Base-by-base conservation (phyloP, 2,113 vertebrate species). In the Sorex fumeus region DNA sequence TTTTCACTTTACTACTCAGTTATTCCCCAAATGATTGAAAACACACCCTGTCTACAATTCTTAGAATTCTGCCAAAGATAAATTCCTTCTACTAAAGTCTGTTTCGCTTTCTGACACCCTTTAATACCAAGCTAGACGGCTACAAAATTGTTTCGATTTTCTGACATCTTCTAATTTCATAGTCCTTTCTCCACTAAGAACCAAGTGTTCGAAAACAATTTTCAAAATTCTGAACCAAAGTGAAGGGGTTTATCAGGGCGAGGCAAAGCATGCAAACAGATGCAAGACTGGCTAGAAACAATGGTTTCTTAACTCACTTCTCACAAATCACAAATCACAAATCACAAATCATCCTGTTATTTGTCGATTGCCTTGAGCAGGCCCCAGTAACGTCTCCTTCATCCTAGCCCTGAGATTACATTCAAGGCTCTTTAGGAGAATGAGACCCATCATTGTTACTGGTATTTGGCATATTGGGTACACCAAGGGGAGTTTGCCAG, bases 81-180 rank as follows among this genome's bases (percentile, higher is more conserved):
- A 87, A 75, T 40, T 75, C 28, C 77, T 75, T 50, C 75, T 43
- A 66, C n/a, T 40, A 9, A 50, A 71, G 2, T 50, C 9, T 60
- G 23, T 45, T 66, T 70, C 16, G 36, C 12, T 76, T 36, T 76
- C 79, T 70, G 32, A 45, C 5, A 6, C 45, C 69, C 50, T 67
- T 36, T 60, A 89, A 90, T n/a, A 43, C 19, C 43, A 74, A 88
- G 69, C 88, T 32, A 86, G 16, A 71, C 23, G 15, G 19, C 19
- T 53, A 80, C 36, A 71, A 84, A 84, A 70, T 71, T 50, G n/a
- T 74, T 72, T 74, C 64, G 45, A 66, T 78, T 74, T 27, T 40
- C 84, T 34, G 64, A 50, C 47, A 82, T 92, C 76, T 84, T 86
- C 25, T 93, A 93, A 80, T 34, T 62, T n/a, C 57, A 77, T 10